Percentiles rank a stretch among this genome's conserved stretches.
Conservation (phyloP, 1,140 invertebrate species). For the Drosophila setifemur region DNA sequence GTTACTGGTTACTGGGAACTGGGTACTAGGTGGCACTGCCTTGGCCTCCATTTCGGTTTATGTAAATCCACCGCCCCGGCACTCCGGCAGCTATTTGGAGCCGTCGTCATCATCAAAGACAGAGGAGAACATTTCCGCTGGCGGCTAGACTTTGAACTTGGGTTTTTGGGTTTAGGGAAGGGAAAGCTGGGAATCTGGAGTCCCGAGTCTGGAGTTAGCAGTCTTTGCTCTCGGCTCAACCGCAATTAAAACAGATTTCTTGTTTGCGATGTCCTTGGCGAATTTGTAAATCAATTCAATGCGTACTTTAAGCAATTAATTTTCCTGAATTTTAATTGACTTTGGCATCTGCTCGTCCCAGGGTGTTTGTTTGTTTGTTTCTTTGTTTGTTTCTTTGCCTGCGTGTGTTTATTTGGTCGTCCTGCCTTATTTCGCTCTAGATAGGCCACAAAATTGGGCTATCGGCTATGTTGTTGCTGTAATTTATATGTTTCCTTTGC, state of each 20-base stretch:
- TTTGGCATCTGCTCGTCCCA: slow-evolving; percentile 16
- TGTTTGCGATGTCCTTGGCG: slow-evolving; percentile 73
- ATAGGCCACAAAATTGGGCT: slow-evolving; percentile 10
- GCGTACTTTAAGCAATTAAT: slow-evolving; percentile 75
- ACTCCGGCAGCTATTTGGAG: background rate
- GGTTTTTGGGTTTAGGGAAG: slow-evolving; percentile 9
- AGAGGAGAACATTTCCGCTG: slow-evolving; percentile 45
- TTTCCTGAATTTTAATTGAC: slow-evolving; percentile 68
- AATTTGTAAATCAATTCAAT: slow-evolving; percentile 78
- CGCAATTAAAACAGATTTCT: slow-evolving; percentile 79
- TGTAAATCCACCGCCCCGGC: slow-evolving; percentile 54
- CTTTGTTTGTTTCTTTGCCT: slow-evolving; percentile 26
- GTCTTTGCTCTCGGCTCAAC: slow-evolving; percentile 53
- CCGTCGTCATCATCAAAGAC: slow-evolving; percentile 55
- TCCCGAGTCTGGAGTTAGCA: background rate
- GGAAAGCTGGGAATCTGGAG: slow-evolving; percentile 5
- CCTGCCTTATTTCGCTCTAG: slow-evolving; percentile 1
- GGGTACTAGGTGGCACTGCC: background rate
- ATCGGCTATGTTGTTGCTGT: background rate
- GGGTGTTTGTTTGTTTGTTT: slow-evolving; percentile 19
- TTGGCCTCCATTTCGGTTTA: slow-evolving; percentile 40
- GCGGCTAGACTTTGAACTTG: slow-evolving; percentile 71
- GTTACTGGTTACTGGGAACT: too few relatives aligned
- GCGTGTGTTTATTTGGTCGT: too few relatives aligned
- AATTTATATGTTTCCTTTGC: slow-evolving; percentile 28